A percentile compares a stretch with the other conserved stretches of the same genome.
Evolutionary conservation across 2,797 vertebrate species (phyloP).

Genomic region (Potorous gilbertii): DNA sequence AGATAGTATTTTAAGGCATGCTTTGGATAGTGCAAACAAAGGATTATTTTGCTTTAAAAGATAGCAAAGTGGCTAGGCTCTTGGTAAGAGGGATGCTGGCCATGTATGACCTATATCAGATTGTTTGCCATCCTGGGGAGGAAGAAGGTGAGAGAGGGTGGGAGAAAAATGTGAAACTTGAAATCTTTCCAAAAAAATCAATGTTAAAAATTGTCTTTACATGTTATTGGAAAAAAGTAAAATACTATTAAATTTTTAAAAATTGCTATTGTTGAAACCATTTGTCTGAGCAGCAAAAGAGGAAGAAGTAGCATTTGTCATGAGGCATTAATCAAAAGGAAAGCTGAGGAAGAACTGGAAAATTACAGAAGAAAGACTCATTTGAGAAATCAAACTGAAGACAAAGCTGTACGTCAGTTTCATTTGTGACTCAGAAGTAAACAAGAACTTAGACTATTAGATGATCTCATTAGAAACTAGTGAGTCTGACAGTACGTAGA

Average conservation of each 20-base stretch:
- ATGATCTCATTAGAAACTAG: constrained; percentile 94
- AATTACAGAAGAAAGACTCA: constrained; percentile 89
- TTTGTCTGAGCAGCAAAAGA: constrained; percentile 88
- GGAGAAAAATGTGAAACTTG: background rate
- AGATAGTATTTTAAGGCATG: constrained; percentile 85
- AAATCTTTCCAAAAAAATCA: background rate
- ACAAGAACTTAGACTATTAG: constrained; percentile 91
- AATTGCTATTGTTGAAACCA: constrained; percentile 86
- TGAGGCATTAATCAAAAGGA: constrained; percentile 93
- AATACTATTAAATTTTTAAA: constrained; percentile 70
- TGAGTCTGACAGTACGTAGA: constrained; percentile 94
- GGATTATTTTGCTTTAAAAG: constrained; percentile 95
- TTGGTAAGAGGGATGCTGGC: constrained; percentile 90
- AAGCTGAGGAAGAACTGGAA: constrained; percentile 94
- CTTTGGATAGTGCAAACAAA: constrained; percentile 92
- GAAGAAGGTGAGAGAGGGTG: background rate
- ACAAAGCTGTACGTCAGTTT: constrained; percentile 91
- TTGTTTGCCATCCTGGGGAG: background rate
- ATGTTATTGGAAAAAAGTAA: background rate
- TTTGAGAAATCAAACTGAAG: constrained; percentile 89
- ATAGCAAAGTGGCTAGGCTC: constrained; percentile 94
- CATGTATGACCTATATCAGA: background rate
- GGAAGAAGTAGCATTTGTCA: constrained; percentile 96
- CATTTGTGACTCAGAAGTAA: constrained; percentile 95
- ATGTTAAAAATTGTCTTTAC: background rate